These are phyloP conservation scores for Drosophila trapezifrons DNA, from an alignment of 1,140 invertebrate genomes.

Conservation along the genomic window DNA sequence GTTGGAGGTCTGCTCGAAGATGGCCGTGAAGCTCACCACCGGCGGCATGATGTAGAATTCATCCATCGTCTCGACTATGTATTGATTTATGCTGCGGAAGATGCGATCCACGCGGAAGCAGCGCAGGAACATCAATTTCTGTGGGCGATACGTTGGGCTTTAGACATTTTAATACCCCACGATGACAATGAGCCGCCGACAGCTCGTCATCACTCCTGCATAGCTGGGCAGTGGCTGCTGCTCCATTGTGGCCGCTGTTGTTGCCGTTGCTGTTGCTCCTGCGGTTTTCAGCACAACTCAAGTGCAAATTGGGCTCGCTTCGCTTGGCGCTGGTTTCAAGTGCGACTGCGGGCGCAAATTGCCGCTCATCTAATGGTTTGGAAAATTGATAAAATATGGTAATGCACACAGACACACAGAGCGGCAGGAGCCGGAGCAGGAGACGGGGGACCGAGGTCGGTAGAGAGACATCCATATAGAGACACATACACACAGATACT, in stretches of 20 bases:
- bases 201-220: constrained; percentile 54
- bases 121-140: constrained; percentile 91
- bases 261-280: constrained; percentile 46
- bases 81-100: constrained; percentile 91
- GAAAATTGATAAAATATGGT: constrained; percentile 84
- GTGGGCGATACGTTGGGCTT: constrained; percentile 20
- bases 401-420: constrained; percentile 65
- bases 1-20: constrained; percentile 92
- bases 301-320: constrained; percentile 81
- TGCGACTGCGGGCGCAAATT: constrained; percentile 79
- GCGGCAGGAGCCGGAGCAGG: not conserved
- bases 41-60: constrained; percentile 94
- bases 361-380: constrained; percentile 81
- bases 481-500: constrained; percentile 30
- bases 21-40: constrained; percentile 91
- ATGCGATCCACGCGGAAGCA: constrained; percentile 94
- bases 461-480: constrained; percentile 32
- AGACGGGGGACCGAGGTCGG: too few relatives aligned
- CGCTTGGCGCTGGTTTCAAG: constrained; percentile 76
- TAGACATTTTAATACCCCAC: constrained; percentile 54
- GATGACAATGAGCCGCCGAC: constrained; percentile 53
- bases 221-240: constrained; percentile 37
- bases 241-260: constrained; percentile 8
- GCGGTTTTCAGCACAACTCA: constrained; percentile 57
- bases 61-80: constrained; percentile 92